Base-by-base conservation (phyloP, 2,113 vertebrate species). In the Prochilodus magdalenae region DNA sequence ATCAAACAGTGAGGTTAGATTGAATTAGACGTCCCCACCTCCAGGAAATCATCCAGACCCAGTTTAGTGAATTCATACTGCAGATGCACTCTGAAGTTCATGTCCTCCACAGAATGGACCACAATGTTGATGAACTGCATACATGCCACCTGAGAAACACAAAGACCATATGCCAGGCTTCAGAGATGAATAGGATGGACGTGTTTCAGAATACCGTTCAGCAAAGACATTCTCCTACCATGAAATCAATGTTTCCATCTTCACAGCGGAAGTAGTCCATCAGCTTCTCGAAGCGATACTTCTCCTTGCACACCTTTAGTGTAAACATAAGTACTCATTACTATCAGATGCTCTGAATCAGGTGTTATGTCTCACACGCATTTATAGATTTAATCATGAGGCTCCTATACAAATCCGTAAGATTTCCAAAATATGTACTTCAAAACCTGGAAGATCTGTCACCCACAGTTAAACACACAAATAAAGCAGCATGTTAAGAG, bases 121-220 rank as follows among this genome's bases (percentile, higher is more conserved):
- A 99, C 95, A 0, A 99, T 99, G 90, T 99, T 99, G 94, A 99
- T 98, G 91, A 99, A 99, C 93, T 99, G 98, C 98, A 99, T 99
- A 88, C 97, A 99, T 73, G 97, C 98, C 33, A 99, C 98, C 98
- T 99, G 89, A 1, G 72, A 18, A 62, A 36, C 66, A 76, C 29
- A 73, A 71, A 6, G 65, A 49, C 67, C 51, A 67, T 8, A 47
- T 51, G 16, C 1, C 60, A 67, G 22, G 13, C 73, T 24, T 36
- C 33, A 60, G 65, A 82, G 12, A 36, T 13, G 69, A 86, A 13
- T 60, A 26, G 49, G 1, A 36, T 26, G 40, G 30, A 24, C 22
- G 5, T 73, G 29, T n/a, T 29, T 18, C 27, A 67, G n/a, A 36
- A 69, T 60, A 65, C 14, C 13, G 18, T 57, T n/a, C 8, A 14